Evolutionary conservation across 2,113 vertebrate genomes (phyloP).

Genomic region (Axis porcinus): DNA sequence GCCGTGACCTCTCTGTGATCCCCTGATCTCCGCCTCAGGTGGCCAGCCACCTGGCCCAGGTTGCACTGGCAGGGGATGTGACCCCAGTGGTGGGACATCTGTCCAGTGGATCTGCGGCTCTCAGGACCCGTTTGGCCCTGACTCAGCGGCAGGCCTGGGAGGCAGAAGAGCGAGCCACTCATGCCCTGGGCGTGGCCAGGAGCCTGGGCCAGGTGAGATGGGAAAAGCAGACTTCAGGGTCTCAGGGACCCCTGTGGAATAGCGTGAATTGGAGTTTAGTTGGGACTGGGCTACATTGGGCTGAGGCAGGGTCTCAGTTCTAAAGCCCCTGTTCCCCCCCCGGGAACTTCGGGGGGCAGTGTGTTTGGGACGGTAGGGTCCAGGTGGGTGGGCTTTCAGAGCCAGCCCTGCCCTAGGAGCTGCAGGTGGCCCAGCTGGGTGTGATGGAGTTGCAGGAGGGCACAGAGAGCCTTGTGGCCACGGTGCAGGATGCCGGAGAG

Average conservation of each 20-base stretch:
- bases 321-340: accelerated
- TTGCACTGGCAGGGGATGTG: slow-evolving; percentile 77
- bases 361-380: not conserved
- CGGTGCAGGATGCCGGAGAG: slow-evolving; percentile 63
- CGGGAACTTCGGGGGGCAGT: not conserved
- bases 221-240: not conserved
- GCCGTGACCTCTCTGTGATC: not conserved
- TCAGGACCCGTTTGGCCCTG: slow-evolving; percentile 46
- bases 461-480: slow-evolving; percentile 70
- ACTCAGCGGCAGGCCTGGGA: slow-evolving; percentile 65
- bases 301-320: not conserved
- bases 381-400: not conserved
- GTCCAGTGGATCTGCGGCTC: slow-evolving; percentile 66
- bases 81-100: slow-evolving; percentile 79
- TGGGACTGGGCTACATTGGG: not conserved
- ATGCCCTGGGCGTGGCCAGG: slow-evolving; percentile 69
- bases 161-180: slow-evolving; percentile 64
- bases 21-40: slow-evolving; percentile 15
- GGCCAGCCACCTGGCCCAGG: slow-evolving; percentile 74
- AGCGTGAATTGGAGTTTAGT: not conserved
- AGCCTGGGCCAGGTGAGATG: slow-evolving; percentile 77
- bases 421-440: slow-evolving; percentile 78
- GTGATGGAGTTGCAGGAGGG: slow-evolving; percentile 79
- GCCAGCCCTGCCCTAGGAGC: slow-evolving; percentile 71
- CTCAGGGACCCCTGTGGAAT: not conserved